phyloP scores from a whole-genome alignment of 1,140 invertebrate genomes.

The Ostrea edulis region DNA sequence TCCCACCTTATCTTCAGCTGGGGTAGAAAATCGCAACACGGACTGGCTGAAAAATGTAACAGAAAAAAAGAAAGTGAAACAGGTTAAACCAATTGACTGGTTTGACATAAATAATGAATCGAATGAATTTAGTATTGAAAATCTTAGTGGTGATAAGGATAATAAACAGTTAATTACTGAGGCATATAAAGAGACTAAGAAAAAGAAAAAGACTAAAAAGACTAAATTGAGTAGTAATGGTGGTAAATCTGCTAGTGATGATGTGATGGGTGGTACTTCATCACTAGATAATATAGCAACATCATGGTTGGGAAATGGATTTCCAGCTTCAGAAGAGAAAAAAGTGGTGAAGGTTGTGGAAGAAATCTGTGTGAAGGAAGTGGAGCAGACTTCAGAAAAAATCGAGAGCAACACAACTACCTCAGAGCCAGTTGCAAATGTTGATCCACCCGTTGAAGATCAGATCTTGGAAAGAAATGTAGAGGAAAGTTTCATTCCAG shows the following conservation, averaged over 20 bases:
- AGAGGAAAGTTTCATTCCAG: background rate
- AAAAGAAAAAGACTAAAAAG: constrained; percentile 73
- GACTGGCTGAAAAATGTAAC: constrained; percentile 50
- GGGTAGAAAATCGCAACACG: constrained; percentile 48
- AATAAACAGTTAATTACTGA: constrained; percentile 48
- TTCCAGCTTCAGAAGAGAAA: background rate
- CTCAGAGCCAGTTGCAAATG: background rate
- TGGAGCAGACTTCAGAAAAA: background rate
- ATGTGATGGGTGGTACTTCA: background rate
- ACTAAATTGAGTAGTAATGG: constrained; percentile 55
- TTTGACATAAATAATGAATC: constrained; percentile 45
- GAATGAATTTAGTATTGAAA: constrained; percentile 55
- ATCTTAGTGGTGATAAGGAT: constrained; percentile 48
- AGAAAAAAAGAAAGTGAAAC: constrained; percentile 43
- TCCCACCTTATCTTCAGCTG: constrained; percentile 71
- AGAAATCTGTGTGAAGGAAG: background rate
- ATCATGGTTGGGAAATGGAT: constrained; percentile 41
- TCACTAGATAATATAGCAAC: constrained; percentile 67
- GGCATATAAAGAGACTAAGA: constrained; percentile 63
- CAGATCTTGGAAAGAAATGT: background rate
- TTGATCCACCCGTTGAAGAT: background rate
- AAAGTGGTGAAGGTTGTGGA: background rate
- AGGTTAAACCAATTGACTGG: constrained; percentile 52
- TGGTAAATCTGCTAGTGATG: constrained; percentile 6
- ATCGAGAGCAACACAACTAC: background rate